Evolutionary conservation across 2,113 vertebrate species (phyloP), one percentile per base, ranked within the genome.

Genomic region (Antigone vipio): DNA sequence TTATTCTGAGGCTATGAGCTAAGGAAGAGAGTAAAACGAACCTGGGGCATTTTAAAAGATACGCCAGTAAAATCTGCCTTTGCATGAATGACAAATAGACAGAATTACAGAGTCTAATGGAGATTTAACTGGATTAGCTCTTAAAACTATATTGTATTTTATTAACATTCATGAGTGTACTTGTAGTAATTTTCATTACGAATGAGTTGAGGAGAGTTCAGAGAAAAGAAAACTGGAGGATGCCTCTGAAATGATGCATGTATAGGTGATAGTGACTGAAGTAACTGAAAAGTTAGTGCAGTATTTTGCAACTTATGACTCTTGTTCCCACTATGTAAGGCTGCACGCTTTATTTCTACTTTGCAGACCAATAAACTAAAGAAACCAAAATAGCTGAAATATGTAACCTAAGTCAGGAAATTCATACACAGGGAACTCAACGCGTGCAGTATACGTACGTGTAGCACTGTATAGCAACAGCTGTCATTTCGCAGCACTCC

Each of bases 111-210:
- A 69, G 62, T 49, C 69, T 67, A 74, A 71, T 55, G 52, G 62
- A 95, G 63, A 93, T 77, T 80, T 86, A 94, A 72, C 55, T 62
- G 59, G 72, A 96, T 92, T 93, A 91, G 49, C 34, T 91, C 34
- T 92, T 89, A 94, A 77, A 68, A 74, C 35, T 77, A 20, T 64
- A 50, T 32, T 86, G 91, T 83, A 83, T 78, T 86, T 93, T 95
- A 95, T 63, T 82, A 86, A 62, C 60, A 68, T 77, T 92, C 88
- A 92, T 0, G 0, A 53, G 44, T 68, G 44, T 77, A 45, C 29
- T 84, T 81, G 29, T 55, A 77, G 55, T 50, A 66, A 84, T 84
- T 90, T 92, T 84, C 64, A 62, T 80, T 71, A 52, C 17, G 34
- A 87, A 55, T 44, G 18, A 86, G 29, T 11, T 82, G 42, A 82